These are phyloP conservation scores for Falco novaeseelandiae DNA, from an alignment of 2,797 vertebrate species.

Conservation along the genomic window DNA sequence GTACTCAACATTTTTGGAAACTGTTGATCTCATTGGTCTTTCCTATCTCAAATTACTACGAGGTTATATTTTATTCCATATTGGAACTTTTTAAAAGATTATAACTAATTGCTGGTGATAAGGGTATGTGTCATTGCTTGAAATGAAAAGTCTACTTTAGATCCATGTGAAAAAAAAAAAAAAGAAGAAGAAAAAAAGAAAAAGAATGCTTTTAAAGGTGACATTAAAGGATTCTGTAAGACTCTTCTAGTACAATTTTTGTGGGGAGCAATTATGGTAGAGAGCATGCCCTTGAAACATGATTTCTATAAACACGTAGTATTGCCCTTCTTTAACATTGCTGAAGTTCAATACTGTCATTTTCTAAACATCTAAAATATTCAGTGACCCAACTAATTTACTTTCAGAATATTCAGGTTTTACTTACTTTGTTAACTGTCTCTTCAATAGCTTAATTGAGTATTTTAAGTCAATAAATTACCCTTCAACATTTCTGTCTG, in stretches of 20 bases:
- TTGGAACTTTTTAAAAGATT: not conserved
- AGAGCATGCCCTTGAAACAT: not conserved
- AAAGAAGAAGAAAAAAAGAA: no score
- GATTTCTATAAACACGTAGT: not conserved
- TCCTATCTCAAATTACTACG: not conserved
- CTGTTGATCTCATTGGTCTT: not conserved
- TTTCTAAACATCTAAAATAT: constrained; percentile 5
- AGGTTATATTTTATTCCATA: not conserved
- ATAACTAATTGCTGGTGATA: not conserved
- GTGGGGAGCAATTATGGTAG: not conserved
- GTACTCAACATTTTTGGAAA: not conserved
- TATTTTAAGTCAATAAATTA: constrained; percentile 70
- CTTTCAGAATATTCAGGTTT: constrained; percentile 13
- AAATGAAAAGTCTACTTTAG: not conserved
- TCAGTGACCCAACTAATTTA: constrained; percentile 38
- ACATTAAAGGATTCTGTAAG: not conserved
- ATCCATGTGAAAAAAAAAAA: not conserved
- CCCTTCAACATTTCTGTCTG: constrained; percentile 51
- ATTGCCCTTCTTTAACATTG: not conserved
- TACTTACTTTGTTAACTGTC: constrained; percentile 45
- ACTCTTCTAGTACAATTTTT: not conserved
- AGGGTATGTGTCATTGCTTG: not conserved
- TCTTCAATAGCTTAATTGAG: constrained; percentile 63
- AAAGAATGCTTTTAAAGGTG: not conserved
- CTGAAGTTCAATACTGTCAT: not conserved